These are phyloP conservation scores for Equus quagga DNA, from an alignment of 2,113 vertebrate species.

Conservation along the genomic window DNA sequence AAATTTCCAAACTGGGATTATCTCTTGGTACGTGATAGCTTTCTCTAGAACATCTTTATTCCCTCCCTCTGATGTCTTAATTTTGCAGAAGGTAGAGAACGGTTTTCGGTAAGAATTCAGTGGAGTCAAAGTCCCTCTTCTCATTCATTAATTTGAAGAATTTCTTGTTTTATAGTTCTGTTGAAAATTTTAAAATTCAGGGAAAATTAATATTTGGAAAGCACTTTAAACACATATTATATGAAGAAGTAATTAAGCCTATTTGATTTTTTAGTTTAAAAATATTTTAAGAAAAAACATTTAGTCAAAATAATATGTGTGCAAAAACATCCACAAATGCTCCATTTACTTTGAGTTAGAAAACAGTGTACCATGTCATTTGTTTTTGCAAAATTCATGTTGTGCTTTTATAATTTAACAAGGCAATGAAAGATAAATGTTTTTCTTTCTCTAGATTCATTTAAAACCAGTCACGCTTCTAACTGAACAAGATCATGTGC, in stretches of 20 bases:
- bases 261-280: constrained; percentile 41
- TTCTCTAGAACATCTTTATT: background rate
- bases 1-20: constrained; percentile 12
- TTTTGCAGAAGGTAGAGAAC: constrained; percentile 52
- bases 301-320: background rate
- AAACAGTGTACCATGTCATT: background rate
- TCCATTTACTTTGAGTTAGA: constrained; percentile 46
- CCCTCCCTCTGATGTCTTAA: background rate
- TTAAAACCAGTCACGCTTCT: constrained; percentile 86
- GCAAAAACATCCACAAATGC: background rate
- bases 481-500: constrained; percentile 84
- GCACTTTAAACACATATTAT: background rate
- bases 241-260: constrained; percentile 44
- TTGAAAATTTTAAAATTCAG: background rate
- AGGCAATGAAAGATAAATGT: background rate
- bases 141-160: constrained; percentile 13
- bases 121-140: background rate
- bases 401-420: constrained; percentile 8
- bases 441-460: constrained; percentile 81
- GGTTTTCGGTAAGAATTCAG: background rate
- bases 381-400: constrained; percentile 4
- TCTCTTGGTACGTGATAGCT: background rate
- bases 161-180: background rate
- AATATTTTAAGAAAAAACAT: constrained; percentile 2
- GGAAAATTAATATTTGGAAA: constrained; percentile 19